phyloP scores from a whole-genome alignment of 2,113 vertebrate genomes.

The Heterotis niloticus region DNA sequence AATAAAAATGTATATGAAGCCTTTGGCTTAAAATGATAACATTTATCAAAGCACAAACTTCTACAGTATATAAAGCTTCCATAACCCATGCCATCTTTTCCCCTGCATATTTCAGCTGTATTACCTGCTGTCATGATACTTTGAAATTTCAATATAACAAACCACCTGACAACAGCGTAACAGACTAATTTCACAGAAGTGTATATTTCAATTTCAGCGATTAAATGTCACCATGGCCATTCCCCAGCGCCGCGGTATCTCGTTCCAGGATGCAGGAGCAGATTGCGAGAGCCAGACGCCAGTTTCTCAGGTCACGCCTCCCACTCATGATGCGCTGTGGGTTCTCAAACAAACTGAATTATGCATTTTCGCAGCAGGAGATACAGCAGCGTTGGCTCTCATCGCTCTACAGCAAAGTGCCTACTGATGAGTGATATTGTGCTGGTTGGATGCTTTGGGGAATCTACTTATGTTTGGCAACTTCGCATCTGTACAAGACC shows the following conservation, averaged over 20 bases:
- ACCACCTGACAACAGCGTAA: conserved; percentile 2
- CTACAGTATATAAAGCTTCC: no score
- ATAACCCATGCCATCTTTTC: no score
- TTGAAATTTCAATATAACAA: conserved; percentile 8
- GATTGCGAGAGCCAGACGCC: background rate
- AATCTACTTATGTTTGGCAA: background rate
- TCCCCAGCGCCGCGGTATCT: background rate
- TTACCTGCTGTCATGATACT: background rate
- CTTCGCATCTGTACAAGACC: background rate
- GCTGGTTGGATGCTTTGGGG: background rate
- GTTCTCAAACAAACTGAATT: background rate
- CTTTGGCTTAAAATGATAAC: no score
- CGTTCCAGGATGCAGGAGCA: background rate
- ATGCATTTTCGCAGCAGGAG: conserved; percentile 2
- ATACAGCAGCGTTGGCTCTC: background rate
- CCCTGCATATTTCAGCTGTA: no score
- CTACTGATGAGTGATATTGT: conserved; percentile 3
- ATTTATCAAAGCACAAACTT: no score
- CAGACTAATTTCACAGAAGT: background rate
- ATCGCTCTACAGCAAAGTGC: background rate
- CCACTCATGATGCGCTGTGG: background rate
- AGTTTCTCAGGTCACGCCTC: background rate
- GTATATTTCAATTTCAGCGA: no score
- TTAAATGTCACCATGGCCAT: background rate
- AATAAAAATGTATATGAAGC: no score